A percentile compares a stretch with the other conserved stretches of the same genome.
phyloP scores from a whole-genome alignment of 2,113 vertebrate species.

The Bujurquina vittata region DNA sequence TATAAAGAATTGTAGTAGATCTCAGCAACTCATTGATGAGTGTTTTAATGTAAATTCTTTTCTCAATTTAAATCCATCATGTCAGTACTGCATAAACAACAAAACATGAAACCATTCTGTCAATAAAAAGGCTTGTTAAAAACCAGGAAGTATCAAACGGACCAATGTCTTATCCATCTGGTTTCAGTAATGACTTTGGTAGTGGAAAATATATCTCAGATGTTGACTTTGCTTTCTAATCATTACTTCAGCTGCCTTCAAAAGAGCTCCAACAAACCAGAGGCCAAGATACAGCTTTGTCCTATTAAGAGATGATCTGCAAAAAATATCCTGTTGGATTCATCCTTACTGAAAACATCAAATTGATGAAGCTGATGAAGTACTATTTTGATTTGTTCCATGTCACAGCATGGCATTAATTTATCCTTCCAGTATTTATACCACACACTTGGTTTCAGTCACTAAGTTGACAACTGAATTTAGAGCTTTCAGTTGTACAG shows the following conservation, averaged over 20 bases:
- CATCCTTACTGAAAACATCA: constrained; percentile 13
- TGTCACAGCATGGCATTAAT: constrained; percentile 1
- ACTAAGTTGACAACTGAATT: background rate
- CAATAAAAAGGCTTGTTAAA: constrained; percentile 69
- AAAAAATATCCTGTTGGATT: constrained; percentile 51
- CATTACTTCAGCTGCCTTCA: constrained; percentile 72
- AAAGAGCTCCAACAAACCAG: constrained; percentile 45
- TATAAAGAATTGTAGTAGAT: constrained; percentile 23
- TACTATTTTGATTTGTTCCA: constrained; percentile 29
- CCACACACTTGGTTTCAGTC: constrained; percentile 14
- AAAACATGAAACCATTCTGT: constrained; percentile 57
- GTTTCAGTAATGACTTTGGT: constrained; percentile 67
- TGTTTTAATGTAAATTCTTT: constrained; percentile 30
- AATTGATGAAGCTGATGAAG: constrained; percentile 32
- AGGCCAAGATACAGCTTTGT: constrained; percentile 59
- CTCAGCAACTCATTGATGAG: background rate
- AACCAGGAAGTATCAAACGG: constrained; percentile 64
- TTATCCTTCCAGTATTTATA: constrained; percentile 9
- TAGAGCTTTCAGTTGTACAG: background rate
- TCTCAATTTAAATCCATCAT: constrained; percentile 35
- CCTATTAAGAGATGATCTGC: constrained; percentile 62
- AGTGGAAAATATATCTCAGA: constrained; percentile 77
- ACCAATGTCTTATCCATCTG: constrained; percentile 68
- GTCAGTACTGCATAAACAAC: constrained; percentile 47
- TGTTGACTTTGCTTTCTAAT: constrained; percentile 73